phyloP scores from a whole-genome alignment of 2,888 invertebrate species.

The Oscheius sp. region DNA sequence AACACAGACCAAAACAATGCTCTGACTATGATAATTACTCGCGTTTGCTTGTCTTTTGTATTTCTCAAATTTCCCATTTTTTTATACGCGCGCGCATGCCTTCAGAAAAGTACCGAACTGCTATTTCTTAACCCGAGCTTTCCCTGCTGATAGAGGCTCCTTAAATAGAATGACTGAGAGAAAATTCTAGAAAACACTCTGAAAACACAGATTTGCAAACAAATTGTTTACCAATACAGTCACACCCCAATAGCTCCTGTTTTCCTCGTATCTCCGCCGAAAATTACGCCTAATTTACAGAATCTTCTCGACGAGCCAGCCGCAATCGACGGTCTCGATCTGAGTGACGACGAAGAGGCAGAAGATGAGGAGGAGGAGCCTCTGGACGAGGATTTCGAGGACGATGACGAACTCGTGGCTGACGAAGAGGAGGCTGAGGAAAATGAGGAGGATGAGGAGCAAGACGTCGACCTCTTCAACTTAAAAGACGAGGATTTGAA shows the following conservation, averaged over 20 bases:
- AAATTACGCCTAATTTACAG: neutral
- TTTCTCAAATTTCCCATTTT: too few relatives aligned
- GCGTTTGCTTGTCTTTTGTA: neutral
- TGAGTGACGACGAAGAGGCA: slow-evolving; percentile 36
- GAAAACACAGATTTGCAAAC: too few relatives aligned
- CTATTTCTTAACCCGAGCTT: too few relatives aligned
- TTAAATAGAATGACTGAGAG: too few relatives aligned
- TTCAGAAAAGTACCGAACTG: too few relatives aligned
- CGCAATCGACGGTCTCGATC: slow-evolving; percentile 6
- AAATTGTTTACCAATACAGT: too few relatives aligned
- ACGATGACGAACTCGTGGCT: neutral
- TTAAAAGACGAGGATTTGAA: slow-evolving; percentile 48
- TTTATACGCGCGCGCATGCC: too few relatives aligned
- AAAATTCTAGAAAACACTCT: too few relatives aligned
- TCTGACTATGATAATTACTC: neutral
- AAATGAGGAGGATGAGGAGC: slow-evolving; percentile 41
- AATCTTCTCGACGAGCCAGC: slow-evolving; percentile 23
- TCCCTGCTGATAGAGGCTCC: too few relatives aligned
- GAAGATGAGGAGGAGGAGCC: slow-evolving; percentile 37
- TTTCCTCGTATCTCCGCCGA: too few relatives aligned
- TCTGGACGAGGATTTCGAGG: slow-evolving; percentile 12
- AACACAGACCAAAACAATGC: too few relatives aligned
- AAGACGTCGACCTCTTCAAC: slow-evolving; percentile 50
- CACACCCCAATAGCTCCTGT: too few relatives aligned
- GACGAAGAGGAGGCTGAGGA: slow-evolving; percentile 41